Conservation (phyloP, 2,888 invertebrate species). For the Hydraecia micacea region DNA sequence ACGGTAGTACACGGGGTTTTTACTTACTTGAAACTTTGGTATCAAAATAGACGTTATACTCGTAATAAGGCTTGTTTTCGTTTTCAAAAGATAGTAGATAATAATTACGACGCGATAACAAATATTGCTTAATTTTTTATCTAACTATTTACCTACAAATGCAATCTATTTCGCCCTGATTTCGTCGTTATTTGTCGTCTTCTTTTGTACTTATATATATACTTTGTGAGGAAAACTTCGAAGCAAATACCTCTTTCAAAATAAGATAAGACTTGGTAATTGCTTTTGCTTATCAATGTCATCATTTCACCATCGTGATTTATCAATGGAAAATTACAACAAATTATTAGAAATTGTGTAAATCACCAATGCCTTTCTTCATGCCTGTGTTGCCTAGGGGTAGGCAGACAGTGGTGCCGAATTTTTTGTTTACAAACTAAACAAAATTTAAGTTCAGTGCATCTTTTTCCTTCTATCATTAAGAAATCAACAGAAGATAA, state of each 20-base stretch:
- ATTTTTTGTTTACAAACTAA: no score
- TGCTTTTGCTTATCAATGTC: neutral
- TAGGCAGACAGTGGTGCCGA: no score
- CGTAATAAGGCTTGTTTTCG: no score
- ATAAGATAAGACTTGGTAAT: conserved; percentile 24
- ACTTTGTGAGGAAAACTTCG: conserved; percentile 9
- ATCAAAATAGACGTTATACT: neutral
- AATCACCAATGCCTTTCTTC: neutral
- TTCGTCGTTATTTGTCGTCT: conserved; percentile 2
- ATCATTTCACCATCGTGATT: neutral
- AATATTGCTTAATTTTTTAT: conserved; percentile 22
- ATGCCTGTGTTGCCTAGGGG: no score
- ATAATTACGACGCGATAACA: no score
- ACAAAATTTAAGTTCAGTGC: no score
- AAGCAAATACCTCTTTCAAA: conserved; percentile 33
- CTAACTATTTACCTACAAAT: conserved; percentile 23
- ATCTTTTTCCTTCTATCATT: no score
- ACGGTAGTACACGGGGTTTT: no score
- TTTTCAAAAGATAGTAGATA: no score
- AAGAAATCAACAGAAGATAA: no score
- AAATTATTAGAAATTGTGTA: neutral
- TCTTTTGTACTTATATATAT: neutral
- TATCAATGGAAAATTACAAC: conserved; percentile 9
- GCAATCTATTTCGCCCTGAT: conserved; percentile 28
- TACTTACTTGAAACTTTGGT: neutral